A percentile compares a stretch with the other conserved stretches of the same genome.
Conservation (phyloP, 2,888 invertebrate species). For the Caenorhabditis sp. region DNA sequence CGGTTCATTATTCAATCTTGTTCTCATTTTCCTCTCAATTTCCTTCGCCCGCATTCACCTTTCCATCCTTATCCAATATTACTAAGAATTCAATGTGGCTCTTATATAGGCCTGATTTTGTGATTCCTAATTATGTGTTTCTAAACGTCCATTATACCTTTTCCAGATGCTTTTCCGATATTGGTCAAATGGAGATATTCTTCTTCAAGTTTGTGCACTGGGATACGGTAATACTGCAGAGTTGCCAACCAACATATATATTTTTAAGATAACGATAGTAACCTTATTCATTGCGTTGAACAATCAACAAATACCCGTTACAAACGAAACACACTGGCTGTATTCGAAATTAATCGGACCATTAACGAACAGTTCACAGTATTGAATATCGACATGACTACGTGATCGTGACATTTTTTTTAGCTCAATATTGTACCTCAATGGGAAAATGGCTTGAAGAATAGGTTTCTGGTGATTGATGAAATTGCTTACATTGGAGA, state of each 20-base stretch:
- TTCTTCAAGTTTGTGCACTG: constrained; percentile 75
- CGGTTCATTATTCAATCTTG: too few species aligned
- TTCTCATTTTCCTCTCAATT: not conserved
- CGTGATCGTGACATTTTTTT: constrained; percentile 80
- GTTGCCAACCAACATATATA: not conserved
- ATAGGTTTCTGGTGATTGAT: constrained; percentile 74
- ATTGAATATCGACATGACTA: not conserved
- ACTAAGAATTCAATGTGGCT: too few species aligned
- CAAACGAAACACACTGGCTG: constrained; percentile 66
- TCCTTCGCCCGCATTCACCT: not conserved
- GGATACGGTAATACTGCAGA: constrained; percentile 57
- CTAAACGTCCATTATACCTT: not conserved
- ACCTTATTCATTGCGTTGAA: constrained; percentile 62
- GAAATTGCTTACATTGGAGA: constrained; percentile 78
- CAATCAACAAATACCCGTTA: constrained; percentile 49
- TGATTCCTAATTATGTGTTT: too few species aligned
- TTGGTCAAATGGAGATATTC: constrained; percentile 76
- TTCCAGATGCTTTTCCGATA: constrained; percentile 76
- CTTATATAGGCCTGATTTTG: too few species aligned
- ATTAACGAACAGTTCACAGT: constrained; percentile 75
- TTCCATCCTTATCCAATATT: too few species aligned
- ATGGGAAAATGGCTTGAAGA: constrained; percentile 68
- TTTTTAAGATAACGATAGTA: constrained; percentile 49
- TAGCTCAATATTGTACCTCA: constrained; percentile 94
- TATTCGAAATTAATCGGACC: too few species aligned